Evolutionary conservation across 2,888 invertebrate species (phyloP).

Genomic region (Caenorhabditis virilis): DNA sequence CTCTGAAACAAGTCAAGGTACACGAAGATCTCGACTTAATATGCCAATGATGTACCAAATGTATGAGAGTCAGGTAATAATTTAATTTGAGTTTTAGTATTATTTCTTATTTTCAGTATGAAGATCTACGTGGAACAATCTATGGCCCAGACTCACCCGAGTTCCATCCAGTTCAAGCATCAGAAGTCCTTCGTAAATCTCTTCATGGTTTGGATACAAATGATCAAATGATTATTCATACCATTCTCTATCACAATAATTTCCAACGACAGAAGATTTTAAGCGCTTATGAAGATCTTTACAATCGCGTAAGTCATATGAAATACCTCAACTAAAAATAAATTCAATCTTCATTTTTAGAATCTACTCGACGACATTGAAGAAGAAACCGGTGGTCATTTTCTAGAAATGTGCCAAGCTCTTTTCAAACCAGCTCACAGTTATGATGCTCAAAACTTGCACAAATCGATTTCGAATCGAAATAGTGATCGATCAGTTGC

Average conservation of each 20-base stretch:
- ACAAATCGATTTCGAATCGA: conserved; percentile 68
- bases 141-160: conserved; percentile 63
- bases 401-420: conserved; percentile 69
- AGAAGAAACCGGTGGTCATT: conserved; percentile 70
- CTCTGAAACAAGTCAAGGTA: conserved; percentile 45
- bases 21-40: conserved; percentile 31
- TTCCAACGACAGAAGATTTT: conserved; percentile 67
- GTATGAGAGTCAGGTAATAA: conserved; percentile 61
- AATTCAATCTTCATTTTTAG: conserved; percentile 53
- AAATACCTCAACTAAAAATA: background rate
- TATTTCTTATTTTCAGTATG: conserved; percentile 45
- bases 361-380: conserved; percentile 69
- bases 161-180: conserved; percentile 65
- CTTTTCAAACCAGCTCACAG: conserved; percentile 69
- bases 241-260: conserved; percentile 62
- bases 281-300: conserved; percentile 65
- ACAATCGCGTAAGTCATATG: conserved; percentile 49
- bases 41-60: conserved; percentile 66
- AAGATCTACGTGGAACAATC: conserved; percentile 64
- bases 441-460: conserved; percentile 69
- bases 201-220: conserved; percentile 63
- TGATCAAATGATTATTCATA: conserved; percentile 61
- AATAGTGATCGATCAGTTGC: conserved; percentile 64
- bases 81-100: background rate
- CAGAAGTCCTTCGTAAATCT: conserved; percentile 58